Base-by-base conservation (phyloP, 2,797 vertebrate species). In the Brachyrhaphis roseni region DNA sequence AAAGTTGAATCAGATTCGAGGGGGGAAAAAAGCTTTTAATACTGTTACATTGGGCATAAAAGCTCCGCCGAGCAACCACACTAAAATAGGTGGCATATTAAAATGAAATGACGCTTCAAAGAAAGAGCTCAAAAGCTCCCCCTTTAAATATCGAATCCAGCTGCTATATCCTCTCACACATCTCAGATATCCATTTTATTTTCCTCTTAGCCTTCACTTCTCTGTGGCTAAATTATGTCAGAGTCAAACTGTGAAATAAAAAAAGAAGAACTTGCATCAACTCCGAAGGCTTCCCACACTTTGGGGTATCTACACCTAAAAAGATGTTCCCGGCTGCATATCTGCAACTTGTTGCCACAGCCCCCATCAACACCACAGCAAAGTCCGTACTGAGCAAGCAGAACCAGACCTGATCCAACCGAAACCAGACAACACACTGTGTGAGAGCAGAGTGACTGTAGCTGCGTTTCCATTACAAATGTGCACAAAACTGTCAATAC, bases 71-170 rank as follows among this genome's bases (percentile, higher is more conserved):
- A 78, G 80, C 71, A 0, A 79, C 73, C 71, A 78, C 51, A 78
- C 68, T 78, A 6, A 39, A 49, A 82, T 57, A 84, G 31, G 15
- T 39, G 0, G 36, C 16, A 41, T 36, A 53, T 47, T 72, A 75
- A 78, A 80, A 84, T 76, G 55, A 85, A 77, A 73, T 59, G 80
- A 79, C 31, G 53, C 76, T 83, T n/a, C 39, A 2, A 80, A 45
- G 74, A 76, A 75, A 72, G 77, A 20, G 71, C 6, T 3, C 78
- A 71, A 72, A 74, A 81, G 36, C 77, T 79, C 75, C 18, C 23
- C n/a, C 8, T 59, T 79, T 92, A 80, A 93, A 94, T 87, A 91
- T 92, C 90, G 74, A 80, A 92, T 81, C 73, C 59, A 31, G 86
- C 82, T 82, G 87, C 87, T 81, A 84, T 64, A 82, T 76, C 81